Evolutionary conservation across 2,113 vertebrate species (phyloP).

Genomic region (Lota lota): DNA sequence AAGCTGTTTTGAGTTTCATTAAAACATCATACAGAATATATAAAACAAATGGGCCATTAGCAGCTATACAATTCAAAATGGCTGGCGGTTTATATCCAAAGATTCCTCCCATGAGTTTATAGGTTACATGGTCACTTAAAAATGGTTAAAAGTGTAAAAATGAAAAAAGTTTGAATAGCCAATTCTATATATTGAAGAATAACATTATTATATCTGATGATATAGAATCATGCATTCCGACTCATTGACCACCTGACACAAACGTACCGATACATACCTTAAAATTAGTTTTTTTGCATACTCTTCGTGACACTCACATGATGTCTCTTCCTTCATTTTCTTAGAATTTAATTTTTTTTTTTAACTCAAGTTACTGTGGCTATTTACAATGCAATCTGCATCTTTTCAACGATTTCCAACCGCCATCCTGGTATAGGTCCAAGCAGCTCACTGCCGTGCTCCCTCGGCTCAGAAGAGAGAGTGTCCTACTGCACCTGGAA

Average conservation of each 20-base stretch:
- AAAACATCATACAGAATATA: constrained; percentile 32
- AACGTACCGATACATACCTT: constrained; percentile 29
- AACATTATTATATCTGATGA: constrained; percentile 22
- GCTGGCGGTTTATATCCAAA: constrained; percentile 22
- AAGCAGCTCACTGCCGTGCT: background rate
- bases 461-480: background rate
- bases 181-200: constrained; percentile 42
- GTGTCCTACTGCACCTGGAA: constrained; percentile 83
- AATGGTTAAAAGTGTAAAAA: constrained; percentile 8
- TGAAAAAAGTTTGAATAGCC: constrained; percentile 56
- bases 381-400: constrained; percentile 26
- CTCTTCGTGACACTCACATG: constrained; percentile 21
- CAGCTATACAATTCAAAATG: constrained; percentile 11
- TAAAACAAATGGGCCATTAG: constrained; percentile 27
- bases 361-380: background rate
- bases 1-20: constrained; percentile 30
- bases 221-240: constrained; percentile 54
- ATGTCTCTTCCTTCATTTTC: constrained; percentile 29
- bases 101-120: constrained; percentile 8
- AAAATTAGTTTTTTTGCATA: constrained; percentile 21
- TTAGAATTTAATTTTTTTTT: constrained; percentile 20
- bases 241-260: constrained; percentile 28
- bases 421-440: constrained; percentile 13
- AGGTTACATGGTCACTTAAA: constrained; percentile 5
- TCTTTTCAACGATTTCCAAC: constrained; percentile 25